Evolutionary conservation across 64 coral and sea anemone genomes (phyloP), one percentile per base, ranked within the genome.

Genomic region (Platygyra sinensis): DNA sequence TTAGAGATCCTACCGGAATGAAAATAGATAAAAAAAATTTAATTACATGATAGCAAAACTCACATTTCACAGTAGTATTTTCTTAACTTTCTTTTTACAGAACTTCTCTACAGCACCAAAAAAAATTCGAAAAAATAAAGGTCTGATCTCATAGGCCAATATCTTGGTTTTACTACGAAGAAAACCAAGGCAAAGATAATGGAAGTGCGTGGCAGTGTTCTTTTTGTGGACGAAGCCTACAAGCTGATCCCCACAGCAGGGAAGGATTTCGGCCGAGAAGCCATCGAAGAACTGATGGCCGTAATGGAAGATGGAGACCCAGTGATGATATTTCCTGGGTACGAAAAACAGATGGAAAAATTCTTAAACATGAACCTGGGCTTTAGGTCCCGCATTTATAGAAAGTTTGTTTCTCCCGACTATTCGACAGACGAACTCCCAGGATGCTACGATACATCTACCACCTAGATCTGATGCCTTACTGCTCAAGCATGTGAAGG

Each of bases 191-290:
- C 38, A 22, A 87, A 79, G 28, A 90, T 94, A 4, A 20, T 79
- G 2, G 73, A 87, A 63, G 88, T 67, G 38, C 69, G 67, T 42
- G 89, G 83, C 1, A 55, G 83, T 1, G 83, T 76, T 22, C 76
- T 94, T 32, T 91, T 94, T 50, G 60, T 88, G 4, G 88, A 87
- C 32, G 65, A 94, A 27, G 83, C 83, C 8, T 94, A 94, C 88
- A 36, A 83, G n/a, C 62, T 87, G 8, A 90, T 71, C 2, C 72
- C 82, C 1, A 29, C 2, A 1, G 52, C 2, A 4, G 82, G 67
- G 11, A 87, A 80, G 52, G 77, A 95, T 67, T 95, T 78, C 46
- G 88, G 88, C 18, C 67, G 80, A 38, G 76, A 91, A n/a, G 89
- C 89, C 1, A 52, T 88, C 10, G 89, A 95, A 42, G 79, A 79